phyloP scores from a whole-genome alignment of 2,113 vertebrate genomes.

The Bettongia penicillata region DNA sequence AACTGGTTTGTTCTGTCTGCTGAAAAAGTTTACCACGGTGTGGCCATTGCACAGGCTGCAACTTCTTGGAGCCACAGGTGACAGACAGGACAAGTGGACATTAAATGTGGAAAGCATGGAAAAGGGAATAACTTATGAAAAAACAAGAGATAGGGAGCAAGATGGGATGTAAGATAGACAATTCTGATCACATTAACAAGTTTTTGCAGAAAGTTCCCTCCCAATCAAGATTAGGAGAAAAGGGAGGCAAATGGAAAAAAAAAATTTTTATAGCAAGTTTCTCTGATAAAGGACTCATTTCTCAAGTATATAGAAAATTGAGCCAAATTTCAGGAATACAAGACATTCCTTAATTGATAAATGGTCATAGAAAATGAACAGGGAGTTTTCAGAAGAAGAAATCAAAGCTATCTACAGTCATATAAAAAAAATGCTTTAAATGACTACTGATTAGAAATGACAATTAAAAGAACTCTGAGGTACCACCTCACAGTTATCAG shows the following conservation, averaged over 20 bases:
- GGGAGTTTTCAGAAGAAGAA: too few relatives aligned
- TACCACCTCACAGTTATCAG: neutral
- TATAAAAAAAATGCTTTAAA: neutral
- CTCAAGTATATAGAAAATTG: neutral
- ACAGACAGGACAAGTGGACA: too few relatives aligned
- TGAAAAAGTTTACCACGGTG: too few relatives aligned
- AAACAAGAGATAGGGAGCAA: neutral
- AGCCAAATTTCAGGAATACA: neutral
- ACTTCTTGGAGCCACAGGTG: too few relatives aligned
- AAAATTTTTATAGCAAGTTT: neutral
- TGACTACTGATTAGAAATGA: neutral
- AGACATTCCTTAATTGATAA: neutral
- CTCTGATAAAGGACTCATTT: neutral
- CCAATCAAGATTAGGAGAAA: too few relatives aligned
- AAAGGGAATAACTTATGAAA: neutral
- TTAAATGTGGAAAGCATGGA: too few relatives aligned
- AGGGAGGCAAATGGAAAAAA: too few relatives aligned
- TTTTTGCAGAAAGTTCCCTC: neutral
- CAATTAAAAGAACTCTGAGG: neutral
- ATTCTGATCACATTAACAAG: neutral
- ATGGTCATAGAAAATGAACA: neutral
- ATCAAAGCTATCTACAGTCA: too few relatives aligned
- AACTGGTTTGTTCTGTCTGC: too few relatives aligned
- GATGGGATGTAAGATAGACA: neutral
- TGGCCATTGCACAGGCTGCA: too few relatives aligned